Evolutionary conservation across 2,113 vertebrate genomes (phyloP), one percentile per base, ranked within the genome.

Genomic region (Poeciliopsis occidentalis): DNA sequence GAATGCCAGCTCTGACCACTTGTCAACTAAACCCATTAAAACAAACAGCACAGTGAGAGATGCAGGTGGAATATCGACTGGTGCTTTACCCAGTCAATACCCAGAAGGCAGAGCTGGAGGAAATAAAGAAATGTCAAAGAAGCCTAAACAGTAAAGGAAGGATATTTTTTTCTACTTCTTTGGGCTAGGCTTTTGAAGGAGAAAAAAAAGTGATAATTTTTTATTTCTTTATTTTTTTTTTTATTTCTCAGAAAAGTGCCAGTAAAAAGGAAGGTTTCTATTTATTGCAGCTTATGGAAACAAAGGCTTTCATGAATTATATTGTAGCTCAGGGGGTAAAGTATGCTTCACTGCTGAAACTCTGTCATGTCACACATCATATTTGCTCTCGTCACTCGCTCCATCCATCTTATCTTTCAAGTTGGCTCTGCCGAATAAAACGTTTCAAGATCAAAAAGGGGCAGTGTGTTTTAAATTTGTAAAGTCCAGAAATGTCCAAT

Each of bases 401-500:
- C 74, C 63, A 88, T 83, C 75, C 77, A 67, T 77, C 75, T 71
- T 64, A 79, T 76, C 70, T 67, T 86, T 84, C 69, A 81, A 71
- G 77, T 73, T 81, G 67, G 78, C 86, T 81, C 80, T 75, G 83
- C 72, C 72, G 80, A 75, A 85, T 85, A 82, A 87, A 76, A 70
- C 73, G 90, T 89, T 89, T 73, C 71, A 87, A 87, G 87, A 82
- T 88, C 82, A 87, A 87, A 89, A 67, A 79, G 87, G 85, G 85
- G 76, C 76, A 76, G 73, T 8, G 51, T 64, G 71, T 66, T 77
- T 77, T 85, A 78, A 89, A 85, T 88, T 84, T 67, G 27, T 60
- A 62, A 75, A 84, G 78, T 79, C 84, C 94, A 95, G 93, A 60
- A 62, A 76, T 84, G 78, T 79, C 84, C 94, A 95, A 94, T 91